Percentiles rank a stretch among this genome's conserved stretches.
phyloP scores from a whole-genome alignment of 2,797 vertebrate species.

The Nyctibius grandis region DNA sequence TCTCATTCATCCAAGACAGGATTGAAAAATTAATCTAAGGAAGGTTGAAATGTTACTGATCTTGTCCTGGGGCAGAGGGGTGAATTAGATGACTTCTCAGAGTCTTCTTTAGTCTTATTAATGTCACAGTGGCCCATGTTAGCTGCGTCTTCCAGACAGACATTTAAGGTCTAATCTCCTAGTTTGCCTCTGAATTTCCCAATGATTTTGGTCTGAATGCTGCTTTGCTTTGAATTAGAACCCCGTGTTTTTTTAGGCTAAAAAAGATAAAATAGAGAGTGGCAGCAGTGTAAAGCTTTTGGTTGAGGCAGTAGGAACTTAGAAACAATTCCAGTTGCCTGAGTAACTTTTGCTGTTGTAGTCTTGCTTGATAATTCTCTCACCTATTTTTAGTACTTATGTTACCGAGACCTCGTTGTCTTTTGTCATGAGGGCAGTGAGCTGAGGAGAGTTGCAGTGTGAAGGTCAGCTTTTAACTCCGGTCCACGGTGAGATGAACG shows the following conservation, averaged over 20 bases:
- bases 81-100: neutral
- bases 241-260: neutral
- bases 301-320: neutral
- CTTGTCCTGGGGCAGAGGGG: neutral
- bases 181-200: neutral
- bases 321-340: neutral
- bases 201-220: neutral
- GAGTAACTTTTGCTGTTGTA: neutral
- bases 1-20: neutral
- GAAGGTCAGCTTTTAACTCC: conserved; percentile 46
- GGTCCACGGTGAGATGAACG: neutral
- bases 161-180: neutral
- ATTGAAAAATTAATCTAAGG: neutral
- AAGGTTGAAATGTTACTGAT: neutral
- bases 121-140: neutral
- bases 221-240: neutral
- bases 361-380: conserved; percentile 20
- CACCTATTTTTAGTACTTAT: conserved; percentile 23
- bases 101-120: neutral
- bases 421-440: conserved; percentile 20
- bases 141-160: neutral
- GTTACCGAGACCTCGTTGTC: neutral
- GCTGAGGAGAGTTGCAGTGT: conserved; percentile 16
- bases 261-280: neutral
- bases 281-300: neutral